Base-by-base conservation (phyloP, 2,113 vertebrate genomes). In the Strigops habroptila region DNA sequence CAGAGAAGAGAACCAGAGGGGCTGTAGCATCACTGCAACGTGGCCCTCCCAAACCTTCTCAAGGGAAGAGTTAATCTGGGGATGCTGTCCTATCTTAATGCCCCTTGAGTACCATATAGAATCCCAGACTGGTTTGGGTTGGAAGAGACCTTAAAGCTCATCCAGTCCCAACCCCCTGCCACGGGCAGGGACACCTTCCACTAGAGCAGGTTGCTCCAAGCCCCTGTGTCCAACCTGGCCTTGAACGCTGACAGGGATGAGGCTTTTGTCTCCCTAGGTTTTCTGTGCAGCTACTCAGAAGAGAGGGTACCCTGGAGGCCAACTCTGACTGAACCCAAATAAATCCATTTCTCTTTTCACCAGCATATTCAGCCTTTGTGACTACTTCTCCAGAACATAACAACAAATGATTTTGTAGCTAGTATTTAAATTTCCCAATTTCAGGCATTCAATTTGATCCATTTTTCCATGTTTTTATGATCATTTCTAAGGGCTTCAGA, bases 61-160 rank as follows among this genome's bases (percentile, higher is more conserved):
- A 18, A 21, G 14, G 51, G 27, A 82, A 79, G 60, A 13, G 41
- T 35, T 22, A 39, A 7, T 0, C n/a, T 33, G 25, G 18, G 43
- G 4, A 2, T 5, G 9, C 30, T 4, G 2, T n/a, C 7, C 22
- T 14, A 4, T 39, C 64, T 39, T 4, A 6, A 1, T 24, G 5
- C 6, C 48, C 35, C 48, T 37, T 19, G 6, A 10, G 0, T 24
- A 39, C 39, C 39, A 39, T 39, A 39, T 11, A 39, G 39, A 39
- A 39, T 39, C 39, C 39, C 39, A 39, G 11, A 39, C 39, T 39
- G 39, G 39, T 39, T 39, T 39, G 39, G 39, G 39, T 39, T 39
- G 39, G 39, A 39, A 39, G 11, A 11, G 39, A 39, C 39, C 39
- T 39, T 39, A 39, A 39, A 39, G 39, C 39, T 39, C 39, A 8